Evolutionary conservation across 2,888 invertebrate species (phyloP).

Genomic region (Drosophila multiciliata): DNA sequence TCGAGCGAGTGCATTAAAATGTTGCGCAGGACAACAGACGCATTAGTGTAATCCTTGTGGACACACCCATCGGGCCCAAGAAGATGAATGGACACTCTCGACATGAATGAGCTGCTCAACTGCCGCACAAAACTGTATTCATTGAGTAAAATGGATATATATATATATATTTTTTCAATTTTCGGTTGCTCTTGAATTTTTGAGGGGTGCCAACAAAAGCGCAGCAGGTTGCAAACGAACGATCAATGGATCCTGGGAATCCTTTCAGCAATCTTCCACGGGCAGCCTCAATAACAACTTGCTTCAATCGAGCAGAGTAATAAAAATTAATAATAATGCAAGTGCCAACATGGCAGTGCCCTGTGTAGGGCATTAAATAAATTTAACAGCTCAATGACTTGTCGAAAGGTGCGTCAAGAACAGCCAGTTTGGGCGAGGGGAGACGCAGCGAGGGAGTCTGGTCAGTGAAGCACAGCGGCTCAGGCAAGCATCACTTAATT

Average conservation of each 20-base stretch:
- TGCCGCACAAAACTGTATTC: conserved; percentile 43
- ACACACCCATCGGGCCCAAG: conserved; percentile 61
- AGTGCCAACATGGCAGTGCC: conserved; percentile 67
- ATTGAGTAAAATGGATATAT: conserved; percentile 48
- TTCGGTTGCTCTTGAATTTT: conserved; percentile 34
- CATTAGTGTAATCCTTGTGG: conserved; percentile 77
- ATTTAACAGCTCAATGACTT: conserved; percentile 80
- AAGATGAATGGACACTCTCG: conserved; percentile 43
- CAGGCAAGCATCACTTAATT: conserved; percentile 72
- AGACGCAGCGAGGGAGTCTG: not conserved
- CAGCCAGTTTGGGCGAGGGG: not conserved
- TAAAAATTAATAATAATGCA: conserved; percentile 74
- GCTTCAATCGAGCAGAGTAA: conserved; percentile 62
- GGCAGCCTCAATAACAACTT: conserved; percentile 42
- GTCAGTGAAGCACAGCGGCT: conserved; percentile 52
- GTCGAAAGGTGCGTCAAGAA: conserved; percentile 66
- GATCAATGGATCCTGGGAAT: conserved; percentile 71
- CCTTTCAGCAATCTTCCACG: conserved; percentile 31
- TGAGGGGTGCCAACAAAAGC: conserved; percentile 58
- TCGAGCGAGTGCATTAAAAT: conserved; percentile 67
- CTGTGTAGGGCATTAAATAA: conserved; percentile 73
- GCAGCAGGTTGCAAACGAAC: conserved; percentile 54
- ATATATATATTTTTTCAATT: conserved; percentile 1
- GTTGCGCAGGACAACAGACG: conserved; percentile 67
- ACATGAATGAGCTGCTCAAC: conserved; percentile 53